phyloP scores from a whole-genome alignment of 2,888 invertebrate species.

The Alcis repandata region DNA sequence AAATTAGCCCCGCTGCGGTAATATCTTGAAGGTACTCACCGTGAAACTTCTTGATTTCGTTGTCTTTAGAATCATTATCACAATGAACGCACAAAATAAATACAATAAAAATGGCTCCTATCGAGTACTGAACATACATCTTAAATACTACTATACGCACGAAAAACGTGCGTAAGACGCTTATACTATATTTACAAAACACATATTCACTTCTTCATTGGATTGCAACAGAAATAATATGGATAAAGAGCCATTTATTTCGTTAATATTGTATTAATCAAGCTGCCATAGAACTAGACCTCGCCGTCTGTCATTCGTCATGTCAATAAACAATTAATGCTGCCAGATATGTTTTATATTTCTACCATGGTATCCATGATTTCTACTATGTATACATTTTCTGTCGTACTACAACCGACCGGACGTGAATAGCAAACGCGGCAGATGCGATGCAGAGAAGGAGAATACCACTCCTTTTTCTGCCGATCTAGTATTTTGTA shows the following conservation, averaged over 20 bases:
- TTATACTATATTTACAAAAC: constrained; percentile 75
- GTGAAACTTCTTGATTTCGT: constrained; percentile 82
- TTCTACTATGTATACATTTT: too few relatives aligned
- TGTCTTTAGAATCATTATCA: constrained; percentile 83
- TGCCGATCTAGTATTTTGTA: too few relatives aligned
- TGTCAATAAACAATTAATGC: constrained; percentile 85
- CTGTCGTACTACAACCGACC: too few relatives aligned
- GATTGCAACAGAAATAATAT: constrained; percentile 71
- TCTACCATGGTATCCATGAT: too few relatives aligned
- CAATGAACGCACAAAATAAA: constrained; percentile 86
- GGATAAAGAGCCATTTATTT: constrained; percentile 72
- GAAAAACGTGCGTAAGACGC: constrained; percentile 69
- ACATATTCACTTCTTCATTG: constrained; percentile 77
- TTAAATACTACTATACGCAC: constrained; percentile 72
- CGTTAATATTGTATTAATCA: constrained; percentile 71
- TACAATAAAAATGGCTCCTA: constrained; percentile 87
- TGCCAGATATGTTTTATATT: constrained; percentile 54
- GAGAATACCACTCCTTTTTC: constrained; percentile 2
- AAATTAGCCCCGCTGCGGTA: constrained; percentile 8
- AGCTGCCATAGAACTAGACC: constrained; percentile 78
- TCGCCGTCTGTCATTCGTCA: constrained; percentile 83
- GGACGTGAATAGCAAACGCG: too few relatives aligned
- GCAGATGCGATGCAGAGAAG: too few relatives aligned
- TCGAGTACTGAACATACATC: constrained; percentile 81
- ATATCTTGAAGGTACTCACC: constrained; percentile 66